These are phyloP conservation scores for Ciconia maguari DNA, from an alignment of 2,113 vertebrate species.

Conservation along the genomic window DNA sequence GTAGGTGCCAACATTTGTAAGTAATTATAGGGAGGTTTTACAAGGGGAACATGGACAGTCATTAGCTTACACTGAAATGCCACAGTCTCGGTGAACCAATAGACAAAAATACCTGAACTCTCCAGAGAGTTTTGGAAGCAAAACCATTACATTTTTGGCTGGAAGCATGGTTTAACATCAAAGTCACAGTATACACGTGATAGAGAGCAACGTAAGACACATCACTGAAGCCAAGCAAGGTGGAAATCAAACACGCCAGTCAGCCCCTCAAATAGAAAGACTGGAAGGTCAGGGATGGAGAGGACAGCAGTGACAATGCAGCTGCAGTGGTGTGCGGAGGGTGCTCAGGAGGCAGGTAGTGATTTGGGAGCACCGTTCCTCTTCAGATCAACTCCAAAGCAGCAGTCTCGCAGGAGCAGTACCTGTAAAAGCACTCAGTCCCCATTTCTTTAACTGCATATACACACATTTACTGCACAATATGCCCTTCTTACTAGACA, in stretches of 20 bases:
- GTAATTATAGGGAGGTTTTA: background rate
- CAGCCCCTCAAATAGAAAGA: background rate
- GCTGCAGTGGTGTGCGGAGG: background rate
- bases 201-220: background rate
- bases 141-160: background rate
- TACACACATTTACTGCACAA: background rate
- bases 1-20: background rate
- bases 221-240: background rate
- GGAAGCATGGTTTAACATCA: background rate
- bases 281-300: background rate
- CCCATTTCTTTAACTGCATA: background rate
- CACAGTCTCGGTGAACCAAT: background rate
- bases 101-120: background rate
- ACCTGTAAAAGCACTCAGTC: background rate
- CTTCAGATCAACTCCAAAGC: background rate
- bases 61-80: background rate
- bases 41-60: background rate
- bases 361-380: background rate
- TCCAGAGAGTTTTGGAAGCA: background rate
- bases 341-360: background rate
- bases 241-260: background rate
- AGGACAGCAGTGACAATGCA: background rate
- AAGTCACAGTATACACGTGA: background rate
- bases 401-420: background rate
- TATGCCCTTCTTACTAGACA: background rate